Percentiles rank a stretch among this genome's conserved stretches.
These are phyloP conservation scores for Cataglyphis albicans DNA, from an alignment of 2,888 invertebrate species.

Conservation along the genomic window DNA sequence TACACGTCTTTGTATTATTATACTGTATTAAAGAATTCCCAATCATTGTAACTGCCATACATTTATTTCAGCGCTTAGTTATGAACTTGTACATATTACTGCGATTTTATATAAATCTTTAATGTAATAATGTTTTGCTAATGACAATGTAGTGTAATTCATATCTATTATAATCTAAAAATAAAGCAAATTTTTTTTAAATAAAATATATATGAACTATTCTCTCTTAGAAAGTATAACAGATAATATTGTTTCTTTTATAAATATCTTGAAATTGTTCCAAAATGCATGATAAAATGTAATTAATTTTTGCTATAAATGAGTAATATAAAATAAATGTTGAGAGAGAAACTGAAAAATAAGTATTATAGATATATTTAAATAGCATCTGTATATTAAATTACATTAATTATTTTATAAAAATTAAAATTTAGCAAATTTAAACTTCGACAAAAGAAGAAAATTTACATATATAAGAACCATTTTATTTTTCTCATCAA, in stretches of 20 bases:
- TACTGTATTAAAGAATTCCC: conserved; percentile 1
- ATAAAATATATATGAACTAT: conserved; percentile 13
- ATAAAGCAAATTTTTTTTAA: background rate
- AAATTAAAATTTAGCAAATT: background rate
- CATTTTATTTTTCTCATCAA: conserved; percentile 69
- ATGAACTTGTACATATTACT: conserved; percentile 18
- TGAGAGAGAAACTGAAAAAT: conserved; percentile 26
- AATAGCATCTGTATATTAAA: background rate
- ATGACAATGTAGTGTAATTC: conserved; percentile 22
- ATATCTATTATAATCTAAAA: conserved; percentile 21
- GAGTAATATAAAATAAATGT: background rate
- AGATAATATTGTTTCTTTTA: conserved; percentile 7
- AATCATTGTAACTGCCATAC: conserved; percentile 6
- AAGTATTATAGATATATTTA: conserved; percentile 16
- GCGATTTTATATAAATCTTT: conserved; percentile 39
- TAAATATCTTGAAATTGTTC: conserved; percentile 17
- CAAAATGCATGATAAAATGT: conserved; percentile 4
- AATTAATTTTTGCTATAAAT: conserved; percentile 20
- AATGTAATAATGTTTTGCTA: conserved; percentile 14
- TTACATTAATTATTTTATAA: conserved; percentile 10
- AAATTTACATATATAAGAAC: conserved; percentile 55
- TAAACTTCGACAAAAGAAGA: conserved; percentile 20
- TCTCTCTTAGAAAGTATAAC: background rate
- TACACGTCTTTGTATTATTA: conserved; percentile 23
- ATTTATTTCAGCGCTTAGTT: conserved; percentile 21